These are phyloP conservation scores for Phocoena sinus DNA, from an alignment of 2,113 vertebrate genomes.

Conservation along the genomic window DNA sequence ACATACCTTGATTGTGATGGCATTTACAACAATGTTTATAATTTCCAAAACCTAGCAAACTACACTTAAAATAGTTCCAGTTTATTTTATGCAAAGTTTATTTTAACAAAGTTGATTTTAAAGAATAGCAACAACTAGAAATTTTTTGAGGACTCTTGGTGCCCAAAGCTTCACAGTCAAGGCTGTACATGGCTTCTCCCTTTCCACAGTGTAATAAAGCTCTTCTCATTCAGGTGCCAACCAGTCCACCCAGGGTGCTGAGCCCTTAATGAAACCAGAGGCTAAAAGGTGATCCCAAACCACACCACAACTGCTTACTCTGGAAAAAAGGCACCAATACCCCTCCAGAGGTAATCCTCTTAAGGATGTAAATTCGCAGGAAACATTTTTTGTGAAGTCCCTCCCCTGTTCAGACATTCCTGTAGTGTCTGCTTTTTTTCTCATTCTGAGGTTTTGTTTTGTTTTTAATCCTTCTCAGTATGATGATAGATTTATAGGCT, in stretches of 20 bases:
- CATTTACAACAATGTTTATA: neutral
- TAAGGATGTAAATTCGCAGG: slow-evolving; percentile 73
- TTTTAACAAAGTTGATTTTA: neutral
- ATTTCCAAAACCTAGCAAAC: neutral
- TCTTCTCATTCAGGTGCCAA: neutral
- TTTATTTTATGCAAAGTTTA: neutral
- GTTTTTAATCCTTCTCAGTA: slow-evolving; percentile 60
- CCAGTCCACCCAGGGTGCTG: slow-evolving; percentile 63
- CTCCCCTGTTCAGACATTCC: slow-evolving; percentile 47
- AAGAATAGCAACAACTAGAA: neutral
- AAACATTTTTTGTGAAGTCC: slow-evolving; percentile 64
- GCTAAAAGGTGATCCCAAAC: slow-evolving; percentile 65
- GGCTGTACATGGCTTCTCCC: neutral
- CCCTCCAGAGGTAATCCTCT: slow-evolving; percentile 80
- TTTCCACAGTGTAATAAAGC: slow-evolving; percentile 3
- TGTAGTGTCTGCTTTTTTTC: neutral
- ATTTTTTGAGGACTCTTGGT: neutral
- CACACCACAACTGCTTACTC: slow-evolving; percentile 59
- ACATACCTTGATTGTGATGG: neutral
- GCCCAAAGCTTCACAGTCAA: neutral
- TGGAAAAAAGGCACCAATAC: slow-evolving; percentile 64
- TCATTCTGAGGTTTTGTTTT: slow-evolving; percentile 30
- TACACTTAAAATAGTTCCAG: neutral
- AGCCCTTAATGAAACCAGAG: slow-evolving; percentile 79
- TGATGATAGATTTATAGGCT: slow-evolving; percentile 46